Base-by-base conservation (phyloP, 2,113 vertebrate species). In the Eidolon helvum region DNA sequence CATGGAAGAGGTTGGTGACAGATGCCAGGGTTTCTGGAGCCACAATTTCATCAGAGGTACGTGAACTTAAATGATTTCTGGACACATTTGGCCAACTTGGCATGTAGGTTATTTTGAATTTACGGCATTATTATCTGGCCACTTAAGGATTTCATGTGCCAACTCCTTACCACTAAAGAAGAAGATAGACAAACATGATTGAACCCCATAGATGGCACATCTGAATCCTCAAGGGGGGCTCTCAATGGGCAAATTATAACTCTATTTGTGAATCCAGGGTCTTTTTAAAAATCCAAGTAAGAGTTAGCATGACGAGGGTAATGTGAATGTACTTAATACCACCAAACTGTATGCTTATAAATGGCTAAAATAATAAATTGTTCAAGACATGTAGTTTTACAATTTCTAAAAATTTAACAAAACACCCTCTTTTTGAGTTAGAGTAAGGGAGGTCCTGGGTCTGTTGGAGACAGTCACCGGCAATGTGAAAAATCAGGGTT, bases 401-500 rank as follows among this genome's bases (percentile, higher is more conserved):
- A 59, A 26, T 24, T 59, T 59, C 26, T 59, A 26, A 59, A 59
- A 59, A 59, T 9, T 26, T 59, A 59, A 30, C 40, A 35, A n/a
- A 74, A 28, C 40, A 75, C 33, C 14, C 45, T 90, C 43, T 89
- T 57, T 55, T 86, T 92, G 66, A 90, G 83, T 59, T 87, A 15
- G 59, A 96, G 22, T 12, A 93, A 85, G 40, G 50, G 26, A 80
- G 22, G 66, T 35, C 7, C 50, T 69, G 84, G 90, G 10, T 61
- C 26, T 96, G 66, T 71, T 88, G 84, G 93, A 97, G 24, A 85
- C 71, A 79, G n/a, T 78, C 84, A 63, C 14, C 2, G 53, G 55
- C 71, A 69, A n/a, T 80, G 2, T 57, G 40, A 78, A 80, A 95
- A 89, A 18, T 1, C 28, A 38, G 24, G 30, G 33, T 35, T 96